Base-by-base conservation (phyloP, 1,140 invertebrate genomes). In the Dufourea novaeangliae region DNA sequence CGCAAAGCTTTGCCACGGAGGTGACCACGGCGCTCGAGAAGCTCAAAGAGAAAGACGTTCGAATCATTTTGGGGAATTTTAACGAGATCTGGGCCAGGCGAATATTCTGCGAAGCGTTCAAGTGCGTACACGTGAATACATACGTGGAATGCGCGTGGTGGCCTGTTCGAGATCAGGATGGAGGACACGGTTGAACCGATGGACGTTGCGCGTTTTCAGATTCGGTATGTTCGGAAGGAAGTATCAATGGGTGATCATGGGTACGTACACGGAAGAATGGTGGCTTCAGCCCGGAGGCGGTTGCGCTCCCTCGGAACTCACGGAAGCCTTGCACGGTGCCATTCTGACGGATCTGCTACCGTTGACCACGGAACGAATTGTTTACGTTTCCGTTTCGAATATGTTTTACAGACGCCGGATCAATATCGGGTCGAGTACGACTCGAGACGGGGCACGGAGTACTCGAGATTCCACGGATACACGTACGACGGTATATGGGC, bases 401-500 rank as follows among this genome's bases (percentile, higher is more conserved):
- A n/a, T 25, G 4, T 34, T 34, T 32, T 56, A 2, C 92, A 99
- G 98, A 98, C 97, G 0, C 95, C 97, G 0, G 95, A 96, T 78
- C 96, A 98, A 89, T 99, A 99, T 91, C 94, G 95, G 82, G 92
- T 94, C 14, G 95, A 98, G 89, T 99, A 99, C 90, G 95, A 98
- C 82, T 94, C 95, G 10, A 91, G 95, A 78, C 94, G 97, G 64
- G 96, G 96, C 7, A 87, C 91, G 0, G 97, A 98, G 86, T 99
- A 98, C 91, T 98, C 97, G 20, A 94, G 97, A 62, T 99, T 98
- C 90, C 98, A 99, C 90, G 98, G 98, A 1, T 99, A 99, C 90
- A 98, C 98, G 17, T 99, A 99, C 92, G 98, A 99, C 91, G 98
- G 97, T 90, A 97, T 99, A 72, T 99, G 98, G 98, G 97, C 98